Conservation (phyloP, 2,113 vertebrate species). For the Gadus chalcogrammus region DNA sequence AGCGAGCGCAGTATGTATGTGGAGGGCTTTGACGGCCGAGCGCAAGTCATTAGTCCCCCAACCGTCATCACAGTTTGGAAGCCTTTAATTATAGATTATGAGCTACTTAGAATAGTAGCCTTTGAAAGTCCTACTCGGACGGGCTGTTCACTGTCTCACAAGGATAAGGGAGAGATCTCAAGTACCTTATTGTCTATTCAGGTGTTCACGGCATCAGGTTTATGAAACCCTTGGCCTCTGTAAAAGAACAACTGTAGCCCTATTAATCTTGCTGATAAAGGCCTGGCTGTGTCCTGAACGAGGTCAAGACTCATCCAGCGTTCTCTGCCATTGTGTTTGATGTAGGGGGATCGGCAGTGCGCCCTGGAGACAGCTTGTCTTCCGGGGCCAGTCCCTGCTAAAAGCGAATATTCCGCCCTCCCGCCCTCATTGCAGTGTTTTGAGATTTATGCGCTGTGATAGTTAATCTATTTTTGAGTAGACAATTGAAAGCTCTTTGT, state of each 20-base stretch:
- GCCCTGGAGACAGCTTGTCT: too few relatives aligned
- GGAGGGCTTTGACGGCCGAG: slow-evolving; percentile 29
- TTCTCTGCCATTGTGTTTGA: not conserved
- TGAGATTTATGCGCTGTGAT: too few relatives aligned
- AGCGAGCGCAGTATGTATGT: slow-evolving; percentile 12
- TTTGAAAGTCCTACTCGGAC: slow-evolving; percentile 35
- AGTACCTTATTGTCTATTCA: slow-evolving; percentile 44
- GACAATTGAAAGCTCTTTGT: not conserved
- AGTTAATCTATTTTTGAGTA: too few relatives aligned
- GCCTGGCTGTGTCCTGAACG: not conserved
- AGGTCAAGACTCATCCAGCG: not conserved
- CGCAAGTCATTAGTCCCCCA: slow-evolving; percentile 48
- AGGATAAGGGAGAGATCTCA: slow-evolving; percentile 10
- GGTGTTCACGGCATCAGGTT: slow-evolving; percentile 43
- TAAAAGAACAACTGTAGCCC: slow-evolving; percentile 20
- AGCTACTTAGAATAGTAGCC: slow-evolving; percentile 61
- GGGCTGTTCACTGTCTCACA: slow-evolving; percentile 1
- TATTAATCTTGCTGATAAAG: slow-evolving; percentile 43
- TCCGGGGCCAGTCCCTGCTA: too few relatives aligned
- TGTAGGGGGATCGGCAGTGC: too few relatives aligned
- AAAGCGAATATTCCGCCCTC: too few relatives aligned
- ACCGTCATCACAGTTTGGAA: slow-evolving; percentile 52
- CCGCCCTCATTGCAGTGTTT: too few relatives aligned
- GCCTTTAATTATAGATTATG: slow-evolving; percentile 55
- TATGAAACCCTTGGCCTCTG: slow-evolving; percentile 26